A percentile compares a stretch with the other conserved stretches of the same genome.
Evolutionary conservation across 30 jellyfish, hydroid and myxozoan genomes (phyloP).

Genomic region (Turritopsis dohrnii): DNA sequence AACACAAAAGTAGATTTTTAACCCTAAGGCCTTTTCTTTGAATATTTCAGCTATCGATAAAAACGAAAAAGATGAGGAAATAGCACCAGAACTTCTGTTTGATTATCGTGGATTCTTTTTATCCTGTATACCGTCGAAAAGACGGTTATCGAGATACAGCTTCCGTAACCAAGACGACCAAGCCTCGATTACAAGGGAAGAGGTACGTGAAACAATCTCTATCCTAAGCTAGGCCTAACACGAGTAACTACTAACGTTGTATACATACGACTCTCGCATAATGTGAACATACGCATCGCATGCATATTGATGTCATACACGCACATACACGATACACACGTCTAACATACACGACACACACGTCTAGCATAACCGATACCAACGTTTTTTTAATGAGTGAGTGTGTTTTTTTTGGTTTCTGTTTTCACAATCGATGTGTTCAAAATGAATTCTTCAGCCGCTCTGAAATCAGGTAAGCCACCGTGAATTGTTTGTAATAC

Average conservation of each 20-base stretch:
- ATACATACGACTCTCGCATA: not conserved
- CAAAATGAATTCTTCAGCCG: too few relatives aligned
- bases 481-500: too few relatives aligned
- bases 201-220: not conserved
- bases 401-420: not conserved
- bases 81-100: conserved; percentile 68
- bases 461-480: too few relatives aligned
- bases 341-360: not conserved
- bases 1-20: too few relatives aligned
- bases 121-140: conserved; percentile 50
- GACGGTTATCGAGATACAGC: conserved; percentile 51
- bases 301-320: not conserved
- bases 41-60: not conserved
- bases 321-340: not conserved
- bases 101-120: conserved; percentile 69
- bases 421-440: not conserved
- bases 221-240: not conserved
- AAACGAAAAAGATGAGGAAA: conserved; percentile 52
- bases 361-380: not conserved
- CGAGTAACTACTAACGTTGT: not conserved
- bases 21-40: too few relatives aligned
- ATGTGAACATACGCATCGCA: not conserved
- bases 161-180: not conserved
- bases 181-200: not conserved
- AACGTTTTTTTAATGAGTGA: not conserved